Evolutionary conservation across 1,140 invertebrate species (phyloP).

Genomic region (Pogonus chalceus): DNA sequence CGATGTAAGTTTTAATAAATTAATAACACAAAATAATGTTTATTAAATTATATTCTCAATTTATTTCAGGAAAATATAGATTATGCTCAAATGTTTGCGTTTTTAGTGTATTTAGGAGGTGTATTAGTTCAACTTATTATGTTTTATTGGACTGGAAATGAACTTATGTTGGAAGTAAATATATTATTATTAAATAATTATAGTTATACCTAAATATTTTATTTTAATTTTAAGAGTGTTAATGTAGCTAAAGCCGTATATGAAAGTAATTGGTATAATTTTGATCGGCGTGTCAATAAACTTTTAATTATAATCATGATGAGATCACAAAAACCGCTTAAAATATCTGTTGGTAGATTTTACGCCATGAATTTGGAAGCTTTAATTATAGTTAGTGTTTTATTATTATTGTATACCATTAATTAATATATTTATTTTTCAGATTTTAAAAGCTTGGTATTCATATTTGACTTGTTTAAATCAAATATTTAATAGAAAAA

Average conservation of each 20-base stretch:
- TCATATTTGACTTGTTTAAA: too few relatives aligned
- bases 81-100: background rate
- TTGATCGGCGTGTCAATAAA: background rate
- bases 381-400: background rate
- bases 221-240: background rate
- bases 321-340: background rate
- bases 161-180: background rate
- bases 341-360: background rate
- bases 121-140: background rate
- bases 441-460: too few relatives aligned
- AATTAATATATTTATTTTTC: too few relatives aligned
- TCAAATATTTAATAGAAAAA: background rate
- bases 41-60: background rate
- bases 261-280: background rate
- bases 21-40: too few relatives aligned
- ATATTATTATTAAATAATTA: background rate
- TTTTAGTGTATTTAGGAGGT: background rate
- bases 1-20: background rate
- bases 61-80: background rate
- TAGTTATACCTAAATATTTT: too few relatives aligned
- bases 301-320: background rate
- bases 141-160: background rate
- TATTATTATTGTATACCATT: too few relatives aligned
- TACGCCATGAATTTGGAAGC: background rate
- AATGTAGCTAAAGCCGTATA: background rate